Base-by-base conservation (phyloP, 2,888 invertebrate genomes). In the Oscheius myriophilus region DNA sequence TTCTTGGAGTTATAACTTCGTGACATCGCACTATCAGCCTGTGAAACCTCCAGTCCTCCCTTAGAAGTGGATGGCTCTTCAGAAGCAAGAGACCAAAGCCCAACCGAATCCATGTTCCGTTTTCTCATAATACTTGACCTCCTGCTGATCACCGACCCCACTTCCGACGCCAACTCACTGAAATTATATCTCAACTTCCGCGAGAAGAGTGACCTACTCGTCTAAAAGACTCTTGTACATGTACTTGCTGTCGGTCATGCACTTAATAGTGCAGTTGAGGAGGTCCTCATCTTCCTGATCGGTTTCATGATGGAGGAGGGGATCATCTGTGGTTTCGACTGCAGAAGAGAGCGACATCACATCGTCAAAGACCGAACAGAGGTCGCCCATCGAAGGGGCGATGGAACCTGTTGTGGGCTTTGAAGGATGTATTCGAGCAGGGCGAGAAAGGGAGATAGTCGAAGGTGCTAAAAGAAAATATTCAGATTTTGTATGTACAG, bases 211-310 rank as follows among this genome's bases (percentile, higher is more conserved):
- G 0, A 66, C 70, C 67, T 16, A 76, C 67, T 69, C 78, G 16
- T 71, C 67, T 0, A 75, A 73, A 63, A 82, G 76, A 58, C 77
- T 77, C 58, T 77, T 73, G 67, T 81, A 82, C 81, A 82, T 80
- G 69, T 82, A 81, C 25, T 79, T 76, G 49, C 66, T 70, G 66
- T 79, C 75, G 12, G 73, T 67, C 57, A 73, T 71, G 61, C 81
- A 80, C 53, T 77, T 78, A 18, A 68, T 55, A 66, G 70, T 72
- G 39, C 61, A 61, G 39, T 61, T 61, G 21, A 61, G 25, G 16
- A 70, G 73, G 18, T 72, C 72, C 12, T 75, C 61, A 21, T 64
- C 64, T 41, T 63, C 72, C 14, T 46, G 67, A 25, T 46, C 42
- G 18, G 14, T n/a, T 16, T 53, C 57, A 49, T 43, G 42, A n/a